Percentiles rank a stretch among this genome's conserved stretches.
Conservation (phyloP, 2,888 invertebrate genomes). For the Heteromyza rotundicornis region DNA sequence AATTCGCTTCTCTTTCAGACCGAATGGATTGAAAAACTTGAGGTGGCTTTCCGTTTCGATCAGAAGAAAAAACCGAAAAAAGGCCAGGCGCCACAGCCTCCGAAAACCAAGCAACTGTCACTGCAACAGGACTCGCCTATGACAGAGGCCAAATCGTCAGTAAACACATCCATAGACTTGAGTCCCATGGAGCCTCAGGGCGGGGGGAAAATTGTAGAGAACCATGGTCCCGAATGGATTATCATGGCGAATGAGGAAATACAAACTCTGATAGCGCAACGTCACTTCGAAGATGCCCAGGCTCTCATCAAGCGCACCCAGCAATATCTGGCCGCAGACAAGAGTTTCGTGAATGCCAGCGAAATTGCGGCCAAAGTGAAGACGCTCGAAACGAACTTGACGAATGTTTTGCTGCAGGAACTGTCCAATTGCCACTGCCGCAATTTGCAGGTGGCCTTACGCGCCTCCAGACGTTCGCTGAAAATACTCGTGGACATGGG, state of each 20-base stretch:
- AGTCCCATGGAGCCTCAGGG: conserved; percentile 45
- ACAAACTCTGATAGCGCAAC: conserved; percentile 92
- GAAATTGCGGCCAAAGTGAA: conserved; percentile 67
- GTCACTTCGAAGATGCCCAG: conserved; percentile 93
- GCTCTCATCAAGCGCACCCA: conserved; percentile 76
- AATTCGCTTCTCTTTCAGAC: conserved; percentile 65
- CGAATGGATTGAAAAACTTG: conserved; percentile 93
- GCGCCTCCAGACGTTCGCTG: conserved; percentile 84
- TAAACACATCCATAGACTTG: conserved; percentile 35
- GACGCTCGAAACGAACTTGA: conserved; percentile 75
- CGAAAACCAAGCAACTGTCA: conserved; percentile 37
- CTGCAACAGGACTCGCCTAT: conserved; percentile 25
- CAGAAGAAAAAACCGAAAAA: conserved; percentile 63
- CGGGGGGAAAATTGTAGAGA: conserved; percentile 43
- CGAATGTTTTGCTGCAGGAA: conserved; percentile 88
- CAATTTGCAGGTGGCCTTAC: conserved; percentile 86
- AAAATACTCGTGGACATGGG: conserved; percentile 70
- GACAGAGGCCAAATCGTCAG: conserved; percentile 44
- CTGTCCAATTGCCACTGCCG: conserved; percentile 88
- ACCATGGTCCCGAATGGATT: conserved; percentile 80
- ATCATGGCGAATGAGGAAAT: conserved; percentile 90
- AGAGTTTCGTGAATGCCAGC: conserved; percentile 47
- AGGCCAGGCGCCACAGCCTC: conserved; percentile 63
- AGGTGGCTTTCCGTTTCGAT: conserved; percentile 85
- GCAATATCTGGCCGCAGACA: conserved; percentile 63